Evolutionary conservation across 2,113 vertebrate species (phyloP).

Genomic region (Microtus montanus): DNA sequence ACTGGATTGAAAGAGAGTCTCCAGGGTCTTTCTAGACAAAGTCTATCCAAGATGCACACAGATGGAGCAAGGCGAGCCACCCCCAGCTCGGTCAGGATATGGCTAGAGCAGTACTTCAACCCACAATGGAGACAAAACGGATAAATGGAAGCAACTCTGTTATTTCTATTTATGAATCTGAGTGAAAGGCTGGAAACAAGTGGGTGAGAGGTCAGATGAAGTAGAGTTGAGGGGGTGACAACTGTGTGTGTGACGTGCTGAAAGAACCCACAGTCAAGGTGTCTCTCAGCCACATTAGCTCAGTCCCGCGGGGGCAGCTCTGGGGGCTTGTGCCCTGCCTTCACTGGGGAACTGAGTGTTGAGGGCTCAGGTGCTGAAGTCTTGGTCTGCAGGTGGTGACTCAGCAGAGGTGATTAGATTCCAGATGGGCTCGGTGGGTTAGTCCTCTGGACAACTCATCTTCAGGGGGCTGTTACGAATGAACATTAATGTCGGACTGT

Average conservation of each 20-base stretch:
- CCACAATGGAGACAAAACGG: not conserved
- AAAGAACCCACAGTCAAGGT: not conserved
- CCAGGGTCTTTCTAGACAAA: not conserved
- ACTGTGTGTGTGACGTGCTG: not conserved
- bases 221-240: not conserved
- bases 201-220: not conserved
- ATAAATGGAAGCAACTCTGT: not conserved
- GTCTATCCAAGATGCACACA: not conserved
- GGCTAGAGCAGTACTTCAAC: not conserved
- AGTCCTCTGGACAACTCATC: not conserved
- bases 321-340: not conserved
- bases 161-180: not conserved
- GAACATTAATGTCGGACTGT: too few species aligned
- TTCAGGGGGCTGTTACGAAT: not conserved
- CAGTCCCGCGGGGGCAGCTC: not conserved
- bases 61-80: not conserved
- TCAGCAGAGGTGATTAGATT: not conserved
- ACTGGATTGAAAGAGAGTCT: not conserved
- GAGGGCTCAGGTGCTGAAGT: not conserved
- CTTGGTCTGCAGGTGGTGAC: not conserved
- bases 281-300: not conserved
- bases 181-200: not conserved
- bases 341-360: not conserved
- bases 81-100: too few species aligned
- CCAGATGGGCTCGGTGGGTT: not conserved